Evolutionary conservation across 1,140 invertebrate species (phyloP).

Genomic region (Tyrophagus putrescentiae): DNA sequence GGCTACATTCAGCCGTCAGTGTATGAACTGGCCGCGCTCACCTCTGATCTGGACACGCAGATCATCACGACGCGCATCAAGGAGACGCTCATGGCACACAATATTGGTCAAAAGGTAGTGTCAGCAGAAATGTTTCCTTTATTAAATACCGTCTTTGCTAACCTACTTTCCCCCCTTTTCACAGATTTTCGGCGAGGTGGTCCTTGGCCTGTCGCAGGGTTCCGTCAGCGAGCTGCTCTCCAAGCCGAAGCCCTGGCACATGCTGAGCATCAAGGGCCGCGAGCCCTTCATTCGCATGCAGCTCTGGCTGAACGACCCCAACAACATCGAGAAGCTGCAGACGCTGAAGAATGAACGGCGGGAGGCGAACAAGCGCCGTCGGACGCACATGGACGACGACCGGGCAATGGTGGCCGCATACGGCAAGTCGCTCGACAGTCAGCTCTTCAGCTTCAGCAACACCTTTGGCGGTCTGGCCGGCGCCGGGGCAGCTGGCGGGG

Average conservation of each 20-base stretch:
- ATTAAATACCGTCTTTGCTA: not conserved
- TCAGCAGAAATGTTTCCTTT: constrained; percentile 27
- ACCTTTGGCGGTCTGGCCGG: constrained; percentile 33
- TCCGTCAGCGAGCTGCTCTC: constrained; percentile 91
- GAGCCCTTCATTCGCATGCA: constrained; percentile 98
- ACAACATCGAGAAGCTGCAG: constrained; percentile 73
- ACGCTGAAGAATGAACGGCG: constrained; percentile 71
- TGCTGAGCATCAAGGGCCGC: constrained; percentile 92
- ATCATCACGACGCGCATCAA: constrained; percentile 92
- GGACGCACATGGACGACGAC: constrained; percentile 18
- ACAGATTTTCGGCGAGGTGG: constrained; percentile 86
- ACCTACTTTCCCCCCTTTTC: constrained; percentile 14
- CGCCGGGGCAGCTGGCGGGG: constrained; percentile 44
- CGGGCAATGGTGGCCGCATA: no score
- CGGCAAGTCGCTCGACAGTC: constrained; percentile 30
- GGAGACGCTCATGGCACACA: constrained; percentile 85
- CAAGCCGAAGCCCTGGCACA: constrained; percentile 97
- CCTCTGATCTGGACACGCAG: constrained; percentile 89
- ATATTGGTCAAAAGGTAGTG: constrained; percentile 91
- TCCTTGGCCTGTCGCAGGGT: constrained; percentile 85
- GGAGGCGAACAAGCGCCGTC: constrained; percentile 37
- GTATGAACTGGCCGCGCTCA: constrained; percentile 89
- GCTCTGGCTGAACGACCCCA: constrained; percentile 81
- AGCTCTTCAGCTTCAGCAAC: constrained; percentile 62
- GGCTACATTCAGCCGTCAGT: constrained; percentile 44